These are phyloP conservation scores for Typhlomys cinereus DNA, from an alignment of 2,113 vertebrate species.

Conservation along the genomic window DNA sequence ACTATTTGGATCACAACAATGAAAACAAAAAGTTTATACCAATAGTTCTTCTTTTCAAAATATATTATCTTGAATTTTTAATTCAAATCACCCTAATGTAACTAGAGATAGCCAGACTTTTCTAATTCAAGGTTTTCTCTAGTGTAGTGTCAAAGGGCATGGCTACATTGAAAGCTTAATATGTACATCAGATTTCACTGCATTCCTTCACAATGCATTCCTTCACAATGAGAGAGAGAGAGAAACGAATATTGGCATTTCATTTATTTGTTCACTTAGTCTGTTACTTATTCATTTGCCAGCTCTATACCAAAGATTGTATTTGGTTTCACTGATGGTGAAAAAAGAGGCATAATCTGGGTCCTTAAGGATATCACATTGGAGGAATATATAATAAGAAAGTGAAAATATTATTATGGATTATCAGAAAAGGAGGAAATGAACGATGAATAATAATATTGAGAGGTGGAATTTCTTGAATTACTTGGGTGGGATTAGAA, in stretches of 20 bases:
- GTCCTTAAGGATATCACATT: not conserved
- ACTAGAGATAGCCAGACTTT: not conserved
- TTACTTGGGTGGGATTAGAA: not conserved
- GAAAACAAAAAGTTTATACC: constrained; percentile 21
- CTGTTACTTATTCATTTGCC: not conserved
- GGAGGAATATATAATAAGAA: not conserved
- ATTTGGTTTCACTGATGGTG: not conserved
- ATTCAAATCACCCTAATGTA: not conserved
- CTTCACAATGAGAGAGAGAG: not conserved
- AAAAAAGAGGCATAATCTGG: not conserved
- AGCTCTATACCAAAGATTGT: not conserved
- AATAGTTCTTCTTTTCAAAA: constrained; percentile 25
- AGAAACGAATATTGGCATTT: not conserved
- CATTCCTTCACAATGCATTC: no score
- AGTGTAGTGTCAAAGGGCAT: not conserved
- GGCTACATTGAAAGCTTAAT: not conserved
- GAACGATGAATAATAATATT: not conserved
- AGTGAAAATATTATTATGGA: not conserved
- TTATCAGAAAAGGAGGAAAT: not conserved
- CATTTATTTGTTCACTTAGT: not conserved
- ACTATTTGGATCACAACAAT: not conserved
- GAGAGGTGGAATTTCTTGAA: not conserved
- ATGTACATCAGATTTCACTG: not conserved
- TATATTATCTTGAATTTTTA: not conserved
- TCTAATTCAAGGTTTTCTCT: not conserved